Evolutionary conservation across 2,113 vertebrate species (phyloP), one percentile per base, ranked within the genome.

Genomic region (Neogale vison): DNA sequence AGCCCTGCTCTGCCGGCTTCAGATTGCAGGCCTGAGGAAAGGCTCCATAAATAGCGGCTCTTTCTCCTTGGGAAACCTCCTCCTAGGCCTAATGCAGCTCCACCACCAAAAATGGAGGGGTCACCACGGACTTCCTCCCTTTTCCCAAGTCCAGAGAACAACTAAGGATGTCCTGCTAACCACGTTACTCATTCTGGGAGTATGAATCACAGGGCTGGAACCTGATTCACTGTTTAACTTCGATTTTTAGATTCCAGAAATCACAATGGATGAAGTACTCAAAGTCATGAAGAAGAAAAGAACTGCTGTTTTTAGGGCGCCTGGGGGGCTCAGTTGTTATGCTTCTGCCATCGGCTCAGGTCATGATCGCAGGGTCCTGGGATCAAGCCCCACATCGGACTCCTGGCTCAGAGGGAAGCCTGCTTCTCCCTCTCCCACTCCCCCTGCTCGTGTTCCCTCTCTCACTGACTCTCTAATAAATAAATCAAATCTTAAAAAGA

Each of bases 21-120:
- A 96, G 94, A 97, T 21, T 94, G 84, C 59, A 98, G 96, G 95
- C 98, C 95, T 97, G 86, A 98, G 98, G 93, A 98, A 97, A 96
- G 95, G 92, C 88, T 88, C 98, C 97, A 98, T 57, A 98, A 98
- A 98, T 59, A 97, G 93, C 83, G 94, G 74, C 82, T 95, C 57
- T 89, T 93, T 97, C 55, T 94, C 94, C 93, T 95, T 74, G 91
- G 83, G 91, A 97, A 97, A 57, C 29, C 34, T 79, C 79, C 90
- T 93, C 77, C 95, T n/a, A 88, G 83, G 91, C 92, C 83, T 88
- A 97, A 69, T 2, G 34, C 47, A 98, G 96, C 65, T 93, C 86
- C 81, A 97, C 95, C 97, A 97, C 31, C 15, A 80, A 61, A 98
- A 98, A 88, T 97, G 88, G 92, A 98, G 96, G 98, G 82, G 55